Percentiles rank a stretch among this genome's conserved stretches.
Evolutionary conservation across 2,888 invertebrate genomes (phyloP).

Genomic region (Thysanoteuthis rhombus): DNA sequence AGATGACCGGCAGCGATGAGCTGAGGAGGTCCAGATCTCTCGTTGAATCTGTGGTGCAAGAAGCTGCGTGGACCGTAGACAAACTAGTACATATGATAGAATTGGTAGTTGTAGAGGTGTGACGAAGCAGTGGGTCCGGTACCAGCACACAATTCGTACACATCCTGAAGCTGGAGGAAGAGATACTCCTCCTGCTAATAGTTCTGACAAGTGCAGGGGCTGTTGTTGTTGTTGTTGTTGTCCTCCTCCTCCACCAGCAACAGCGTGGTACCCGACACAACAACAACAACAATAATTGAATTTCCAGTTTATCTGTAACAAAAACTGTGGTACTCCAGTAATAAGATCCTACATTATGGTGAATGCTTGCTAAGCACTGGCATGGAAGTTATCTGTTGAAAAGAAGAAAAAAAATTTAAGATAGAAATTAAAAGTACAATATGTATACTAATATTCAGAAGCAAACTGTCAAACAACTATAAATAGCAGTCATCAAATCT

Average conservation of each 20-base stretch:
- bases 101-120: not conserved
- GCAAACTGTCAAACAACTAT: not conserved
- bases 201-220: not conserved
- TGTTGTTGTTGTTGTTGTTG: not conserved
- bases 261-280: not conserved
- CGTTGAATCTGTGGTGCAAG: not conserved
- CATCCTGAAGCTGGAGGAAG: constrained; percentile 12
- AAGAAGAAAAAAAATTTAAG: not conserved
- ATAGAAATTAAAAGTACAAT: not conserved
- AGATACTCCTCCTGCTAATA: not conserved
- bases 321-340: not conserved
- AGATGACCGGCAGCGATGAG: not conserved
- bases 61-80: not conserved
- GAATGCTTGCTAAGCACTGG: not conserved
- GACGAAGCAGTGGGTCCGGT: constrained; percentile 12
- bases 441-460: not conserved
- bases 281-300: not conserved
- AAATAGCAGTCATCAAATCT: not conserved
- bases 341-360: not conserved
- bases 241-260: constrained; percentile 12
- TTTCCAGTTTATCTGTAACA: not conserved
- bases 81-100: not conserved
- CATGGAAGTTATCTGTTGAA: not conserved
- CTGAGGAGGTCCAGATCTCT: not conserved
- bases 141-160: not conserved